Conservation (phyloP, 2,113 vertebrate species). For the Illadopsis cleaveri region DNA sequence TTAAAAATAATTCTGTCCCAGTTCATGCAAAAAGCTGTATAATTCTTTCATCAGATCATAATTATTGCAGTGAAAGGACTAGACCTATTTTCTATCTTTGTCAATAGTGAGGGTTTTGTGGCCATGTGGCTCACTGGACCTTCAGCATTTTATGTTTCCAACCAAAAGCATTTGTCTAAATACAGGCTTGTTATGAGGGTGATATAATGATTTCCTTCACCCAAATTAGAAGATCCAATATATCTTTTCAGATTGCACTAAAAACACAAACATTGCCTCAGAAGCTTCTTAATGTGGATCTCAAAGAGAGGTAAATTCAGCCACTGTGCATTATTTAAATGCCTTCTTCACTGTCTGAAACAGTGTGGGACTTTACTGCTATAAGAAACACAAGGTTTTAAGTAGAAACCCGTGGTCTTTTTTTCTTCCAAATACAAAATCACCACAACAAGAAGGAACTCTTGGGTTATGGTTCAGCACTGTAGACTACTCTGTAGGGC, state of each 20-base stretch:
- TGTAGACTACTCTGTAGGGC: neutral
- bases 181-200: neutral
- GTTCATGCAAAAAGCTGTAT: slow-evolving; percentile 14
- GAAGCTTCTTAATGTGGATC: neutral
- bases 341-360: neutral
- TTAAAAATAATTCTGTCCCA: neutral
- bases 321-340: neutral
- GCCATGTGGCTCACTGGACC: neutral
- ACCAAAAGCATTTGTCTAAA: neutral
- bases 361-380: neutral
- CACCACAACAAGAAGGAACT: neutral
- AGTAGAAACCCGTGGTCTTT: neutral
- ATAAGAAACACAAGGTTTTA: neutral
- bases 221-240: neutral
- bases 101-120: neutral
- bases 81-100: slow-evolving; percentile 4
- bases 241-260: neutral
- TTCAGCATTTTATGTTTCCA: neutral
- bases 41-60: slow-evolving; percentile 47
- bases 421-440: neutral
- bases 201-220: neutral
- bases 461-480: neutral
- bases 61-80: neutral
- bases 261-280: neutral
- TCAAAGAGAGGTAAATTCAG: neutral